Evolutionary conservation across 2,797 vertebrate genomes (phyloP), one percentile per base, ranked within the genome.

Genomic region (Trachops cirrhosus): DNA sequence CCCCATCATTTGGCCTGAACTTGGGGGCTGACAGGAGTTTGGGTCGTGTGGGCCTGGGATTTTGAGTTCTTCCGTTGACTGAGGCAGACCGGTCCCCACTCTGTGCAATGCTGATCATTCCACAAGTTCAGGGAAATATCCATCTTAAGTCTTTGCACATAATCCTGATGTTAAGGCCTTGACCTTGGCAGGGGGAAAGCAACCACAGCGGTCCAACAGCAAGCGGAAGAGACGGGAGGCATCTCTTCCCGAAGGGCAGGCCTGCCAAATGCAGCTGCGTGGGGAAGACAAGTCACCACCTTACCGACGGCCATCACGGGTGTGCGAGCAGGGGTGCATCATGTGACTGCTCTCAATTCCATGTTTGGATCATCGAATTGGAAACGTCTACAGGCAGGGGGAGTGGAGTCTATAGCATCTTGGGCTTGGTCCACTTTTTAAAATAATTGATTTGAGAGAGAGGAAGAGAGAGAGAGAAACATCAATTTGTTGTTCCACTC

Each of bases 151-250:
- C 96, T 95, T 95, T 96, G 97, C 98, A 98, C 77, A 75, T 94
- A 96, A 97, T 98, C 98, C 97, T 97, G 97, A 98, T 97, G 97
- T 80, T 93, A 91, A 97, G 96, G 97, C 96, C 97, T 97, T 97
- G 98, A 98, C 97, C 96, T 97, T 97, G 96, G 93, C 89, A 71
- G 78, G 75, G 94, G 93, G 32, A 1, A 62, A n/a, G 83, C 37
- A 86, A 85, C 89, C 73, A 90, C 94, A 96, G n/a, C 88, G 96
- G 95, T 92, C 87, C 93, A 41, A 14, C n/a, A 67, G 83, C 74
- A 92, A 97, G 96, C 39, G 96, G 89, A 24, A 94, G 88, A 97
- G 62, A 95, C 21, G 0, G 29, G 79, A 89, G 52, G 85, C 94
- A 87, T 86, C 96, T 90, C 19, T 96, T 97, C 22, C 93, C 88